Percentiles rank a stretch among this genome's conserved stretches.
Evolutionary conservation across 2,113 vertebrate genomes (phyloP).

Genomic region (Jaculus jaculus): DNA sequence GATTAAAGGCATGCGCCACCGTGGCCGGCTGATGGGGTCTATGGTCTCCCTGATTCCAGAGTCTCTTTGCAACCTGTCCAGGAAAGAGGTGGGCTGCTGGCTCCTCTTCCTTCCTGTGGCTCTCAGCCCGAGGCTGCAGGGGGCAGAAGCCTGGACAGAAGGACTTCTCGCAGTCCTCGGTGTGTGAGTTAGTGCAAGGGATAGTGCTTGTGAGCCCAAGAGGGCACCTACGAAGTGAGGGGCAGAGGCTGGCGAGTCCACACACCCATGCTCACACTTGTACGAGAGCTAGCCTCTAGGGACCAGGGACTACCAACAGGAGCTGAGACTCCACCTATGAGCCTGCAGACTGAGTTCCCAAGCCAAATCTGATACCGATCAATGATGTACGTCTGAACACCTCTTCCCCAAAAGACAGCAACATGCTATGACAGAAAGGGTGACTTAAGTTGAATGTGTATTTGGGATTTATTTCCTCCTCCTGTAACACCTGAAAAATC

Average conservation of each 20-base stretch:
- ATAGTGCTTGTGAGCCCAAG: not conserved
- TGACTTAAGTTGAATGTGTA: not conserved
- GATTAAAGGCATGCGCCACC: too few relatives aligned
- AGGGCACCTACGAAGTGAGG: not conserved
- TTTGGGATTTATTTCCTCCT: not conserved
- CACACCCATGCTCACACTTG: fast-evolving
- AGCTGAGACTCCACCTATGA: not conserved
- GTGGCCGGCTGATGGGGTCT: not conserved
- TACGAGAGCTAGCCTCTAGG: not conserved
- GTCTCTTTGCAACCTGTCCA: not conserved
- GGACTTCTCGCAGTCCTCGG: not conserved
- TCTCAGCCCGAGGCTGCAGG: not conserved
- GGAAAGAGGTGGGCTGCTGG: not conserved
- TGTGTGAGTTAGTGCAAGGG: too few relatives aligned
- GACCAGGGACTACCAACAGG: not conserved
- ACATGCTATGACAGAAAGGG: not conserved
- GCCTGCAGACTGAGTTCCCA: not conserved
- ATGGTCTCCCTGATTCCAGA: not conserved
- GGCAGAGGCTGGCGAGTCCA: not conserved
- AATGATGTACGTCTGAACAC: not conserved
- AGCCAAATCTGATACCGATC: not conserved
- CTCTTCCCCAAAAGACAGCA: not conserved
- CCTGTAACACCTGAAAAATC: not conserved
- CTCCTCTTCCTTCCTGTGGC: not conserved
- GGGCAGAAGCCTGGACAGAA: not conserved